Conservation (phyloP, 2,888 invertebrate species). For the Selenia dentaria region DNA sequence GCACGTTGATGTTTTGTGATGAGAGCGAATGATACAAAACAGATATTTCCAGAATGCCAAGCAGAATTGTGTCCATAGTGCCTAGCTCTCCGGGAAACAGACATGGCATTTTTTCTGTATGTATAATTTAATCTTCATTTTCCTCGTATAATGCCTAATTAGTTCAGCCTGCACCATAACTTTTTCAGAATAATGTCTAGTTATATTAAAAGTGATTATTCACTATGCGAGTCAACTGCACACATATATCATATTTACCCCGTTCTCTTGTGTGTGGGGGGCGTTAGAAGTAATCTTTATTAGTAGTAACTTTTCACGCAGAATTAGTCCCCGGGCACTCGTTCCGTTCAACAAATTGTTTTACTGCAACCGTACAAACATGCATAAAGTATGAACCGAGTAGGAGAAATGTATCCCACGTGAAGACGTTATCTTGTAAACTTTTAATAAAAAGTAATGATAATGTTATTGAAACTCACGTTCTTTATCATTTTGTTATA, state of each 20-base stretch:
- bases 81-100: too few relatives aligned
- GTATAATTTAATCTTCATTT: too few relatives aligned
- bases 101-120: too few relatives aligned
- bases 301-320: constrained; percentile 55
- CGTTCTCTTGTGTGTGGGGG: constrained; percentile 24
- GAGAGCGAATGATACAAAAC: too few relatives aligned
- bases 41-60: too few relatives aligned
- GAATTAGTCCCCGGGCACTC: constrained; percentile 53
- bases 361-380: constrained; percentile 38
- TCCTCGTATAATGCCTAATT: too few relatives aligned
- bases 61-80: too few relatives aligned
- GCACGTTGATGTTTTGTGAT: too few relatives aligned
- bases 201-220: constrained; percentile 16
- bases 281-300: constrained; percentile 51
- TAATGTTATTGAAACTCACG: too few relatives aligned
- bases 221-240: constrained; percentile 23
- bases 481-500: too few relatives aligned
- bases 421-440: constrained; percentile 20
- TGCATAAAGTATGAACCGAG: constrained; percentile 27
- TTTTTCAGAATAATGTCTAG: constrained; percentile 3
- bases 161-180: background rate
- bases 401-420: constrained; percentile 24
- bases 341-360: constrained; percentile 52
- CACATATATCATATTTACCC: constrained; percentile 36
- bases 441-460: too few relatives aligned